These are phyloP conservation scores for Crepidodera aurea DNA, from an alignment of 2,888 invertebrate genomes.

Conservation along the genomic window DNA sequence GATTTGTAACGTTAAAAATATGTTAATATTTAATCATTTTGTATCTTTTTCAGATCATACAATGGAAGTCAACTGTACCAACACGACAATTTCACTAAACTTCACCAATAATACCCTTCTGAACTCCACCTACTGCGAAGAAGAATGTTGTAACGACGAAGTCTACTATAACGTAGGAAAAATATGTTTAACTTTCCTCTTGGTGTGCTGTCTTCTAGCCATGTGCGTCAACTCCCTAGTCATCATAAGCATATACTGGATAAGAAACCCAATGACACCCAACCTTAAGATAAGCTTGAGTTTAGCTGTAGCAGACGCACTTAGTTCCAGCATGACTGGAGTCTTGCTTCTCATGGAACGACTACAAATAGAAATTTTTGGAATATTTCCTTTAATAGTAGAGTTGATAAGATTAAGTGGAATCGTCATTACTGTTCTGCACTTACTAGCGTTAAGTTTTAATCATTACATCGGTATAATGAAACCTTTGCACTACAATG, in stretches of 20 bases:
- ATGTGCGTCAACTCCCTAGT: conserved; percentile 66
- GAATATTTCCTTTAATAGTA: conserved; percentile 47
- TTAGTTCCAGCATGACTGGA: conserved; percentile 65
- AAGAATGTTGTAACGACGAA: conserved; percentile 10
- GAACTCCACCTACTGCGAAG: conserved; percentile 4
- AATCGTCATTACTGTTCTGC: conserved; percentile 69
- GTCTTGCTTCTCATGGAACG: conserved; percentile 37
- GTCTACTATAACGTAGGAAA: conserved; percentile 30
- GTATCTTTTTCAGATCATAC: background rate
- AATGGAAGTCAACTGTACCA: background rate
- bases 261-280: conserved; percentile 66
- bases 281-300: conserved; percentile 69
- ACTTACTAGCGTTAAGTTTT: conserved; percentile 69
- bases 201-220: conserved; percentile 65
- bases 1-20: no score
- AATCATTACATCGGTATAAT: conserved; percentile 73
- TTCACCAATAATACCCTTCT: conserved; percentile 9
- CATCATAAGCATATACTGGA: conserved; percentile 65
- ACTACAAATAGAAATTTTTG: conserved; percentile 24
- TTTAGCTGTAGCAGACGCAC: conserved; percentile 67
- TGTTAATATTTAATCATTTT: no score
- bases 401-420: conserved; percentile 66
- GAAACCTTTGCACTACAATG: conserved; percentile 69
- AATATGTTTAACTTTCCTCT: conserved; percentile 53
- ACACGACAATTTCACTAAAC: background rate